A percentile compares a stretch with the other conserved stretches of the same genome.
phyloP scores from a whole-genome alignment of 2,113 vertebrate genomes.

The Gila orcuttii region DNA sequence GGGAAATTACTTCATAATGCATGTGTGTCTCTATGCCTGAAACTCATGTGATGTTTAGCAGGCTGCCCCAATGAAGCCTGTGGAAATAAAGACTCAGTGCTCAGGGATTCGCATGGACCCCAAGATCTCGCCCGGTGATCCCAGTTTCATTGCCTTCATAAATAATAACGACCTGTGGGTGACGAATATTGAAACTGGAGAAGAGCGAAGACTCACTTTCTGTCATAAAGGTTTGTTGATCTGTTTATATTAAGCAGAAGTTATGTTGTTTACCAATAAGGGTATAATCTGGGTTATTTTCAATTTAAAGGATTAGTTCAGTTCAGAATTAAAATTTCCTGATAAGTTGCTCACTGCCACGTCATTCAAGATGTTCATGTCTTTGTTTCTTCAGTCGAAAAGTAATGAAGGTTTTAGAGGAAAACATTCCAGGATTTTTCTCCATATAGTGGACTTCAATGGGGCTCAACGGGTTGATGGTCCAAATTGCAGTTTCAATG shows the following conservation, averaged over 20 bases:
- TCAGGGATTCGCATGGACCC: constrained; percentile 95
- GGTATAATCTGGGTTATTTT: not conserved
- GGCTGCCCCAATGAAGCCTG: constrained; percentile 91
- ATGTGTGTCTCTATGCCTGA: constrained; percentile 21
- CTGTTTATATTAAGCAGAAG: not conserved
- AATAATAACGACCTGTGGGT: constrained; percentile 96
- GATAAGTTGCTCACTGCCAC: too few species aligned
- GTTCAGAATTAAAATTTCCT: too few species aligned
- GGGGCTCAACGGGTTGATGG: too few species aligned
- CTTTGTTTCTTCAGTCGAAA: too few species aligned
- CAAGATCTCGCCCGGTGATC: constrained; percentile 91
- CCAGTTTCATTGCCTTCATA: constrained; percentile 92
- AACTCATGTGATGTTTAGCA: constrained; percentile 71
- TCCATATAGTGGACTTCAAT: too few species aligned
- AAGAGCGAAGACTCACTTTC: constrained; percentile 87
- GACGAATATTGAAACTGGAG: constrained; percentile 86
- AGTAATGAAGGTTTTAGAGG: too few species aligned
- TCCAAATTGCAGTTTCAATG: too few species aligned
- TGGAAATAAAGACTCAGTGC: constrained; percentile 95
- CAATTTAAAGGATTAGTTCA: not conserved
- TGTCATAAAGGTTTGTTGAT: constrained; percentile 88
- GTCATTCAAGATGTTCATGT: too few species aligned
- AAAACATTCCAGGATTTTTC: too few species aligned
- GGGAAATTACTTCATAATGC: not conserved
- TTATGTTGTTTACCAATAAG: not conserved